Conservation (phyloP, 2,797 vertebrate genomes). For the Rhinella marina region DNA sequence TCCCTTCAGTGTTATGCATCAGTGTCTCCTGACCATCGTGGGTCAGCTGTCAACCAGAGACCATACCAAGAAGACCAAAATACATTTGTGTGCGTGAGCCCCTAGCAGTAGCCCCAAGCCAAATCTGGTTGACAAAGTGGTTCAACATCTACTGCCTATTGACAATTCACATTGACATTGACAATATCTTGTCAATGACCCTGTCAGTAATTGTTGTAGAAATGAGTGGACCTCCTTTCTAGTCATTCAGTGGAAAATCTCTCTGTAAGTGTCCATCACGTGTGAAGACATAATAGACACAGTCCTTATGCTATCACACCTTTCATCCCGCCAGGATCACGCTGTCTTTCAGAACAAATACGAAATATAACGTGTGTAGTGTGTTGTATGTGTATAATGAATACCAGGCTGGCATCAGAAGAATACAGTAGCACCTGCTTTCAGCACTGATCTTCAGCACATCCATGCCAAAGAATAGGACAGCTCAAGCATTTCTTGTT, state of each 20-base stretch:
- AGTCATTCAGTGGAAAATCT: constrained; percentile 11
- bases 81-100: no score
- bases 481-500: neutral
- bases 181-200: neutral
- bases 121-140: no score
- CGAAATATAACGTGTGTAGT: neutral
- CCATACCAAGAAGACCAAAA: no score
- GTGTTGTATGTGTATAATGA: neutral
- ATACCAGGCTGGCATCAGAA: neutral
- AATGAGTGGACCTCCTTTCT: constrained; percentile 18
- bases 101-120: no score
- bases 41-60: no score
- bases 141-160: neutral
- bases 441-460: neutral
- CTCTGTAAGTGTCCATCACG: neutral
- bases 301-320: neutral
- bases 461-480: neutral
- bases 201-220: constrained; percentile 13
- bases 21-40: no score
- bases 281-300: constrained; percentile 20
- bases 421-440: neutral
- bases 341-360: neutral
- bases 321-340: neutral
- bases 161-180: neutral
- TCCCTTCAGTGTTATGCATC: no score